phyloP scores from a whole-genome alignment of 2,888 invertebrate genomes.

The Dorcus hopei region DNA sequence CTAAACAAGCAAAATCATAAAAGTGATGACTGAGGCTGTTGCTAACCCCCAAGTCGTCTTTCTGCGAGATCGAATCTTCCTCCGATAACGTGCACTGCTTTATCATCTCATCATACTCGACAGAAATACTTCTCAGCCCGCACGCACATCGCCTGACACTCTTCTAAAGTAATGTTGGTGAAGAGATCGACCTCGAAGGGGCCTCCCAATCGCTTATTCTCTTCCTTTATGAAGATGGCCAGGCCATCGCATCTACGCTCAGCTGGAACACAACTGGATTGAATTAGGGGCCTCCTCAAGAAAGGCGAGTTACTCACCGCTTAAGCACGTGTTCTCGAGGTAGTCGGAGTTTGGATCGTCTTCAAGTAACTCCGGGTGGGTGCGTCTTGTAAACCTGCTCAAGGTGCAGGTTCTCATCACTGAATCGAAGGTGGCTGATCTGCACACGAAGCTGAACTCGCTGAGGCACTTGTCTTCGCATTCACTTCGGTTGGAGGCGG shows the following conservation, averaged over 20 bases:
- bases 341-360: slow-evolving; percentile 87
- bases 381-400: slow-evolving; percentile 78
- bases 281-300: not conserved
- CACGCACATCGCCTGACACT: slow-evolving; percentile 84
- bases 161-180: slow-evolving; percentile 80
- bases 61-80: slow-evolving; percentile 86
- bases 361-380: slow-evolving; percentile 79
- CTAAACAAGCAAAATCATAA: slow-evolving; percentile 84
- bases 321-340: slow-evolving; percentile 86
- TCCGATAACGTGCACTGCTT: slow-evolving; percentile 86
- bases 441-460: slow-evolving; percentile 84
- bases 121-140: slow-evolving; percentile 85
- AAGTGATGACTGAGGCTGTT: slow-evolving; percentile 83
- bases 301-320: slow-evolving; percentile 56
- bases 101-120: slow-evolving; percentile 85
- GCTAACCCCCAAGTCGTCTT: slow-evolving; percentile 81
- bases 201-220: slow-evolving; percentile 81
- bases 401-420: slow-evolving; percentile 75
- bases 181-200: slow-evolving; percentile 87
- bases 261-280: not conserved
- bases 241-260: slow-evolving; percentile 83
- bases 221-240: slow-evolving; percentile 85
- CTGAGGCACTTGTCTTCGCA: slow-evolving; percentile 88
- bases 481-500: slow-evolving; percentile 81
- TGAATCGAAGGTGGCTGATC: slow-evolving; percentile 81